Percentiles rank a stretch among this genome's conserved stretches.
phyloP scores from a whole-genome alignment of 2,888 invertebrate genomes.

The Taenaris catops region DNA sequence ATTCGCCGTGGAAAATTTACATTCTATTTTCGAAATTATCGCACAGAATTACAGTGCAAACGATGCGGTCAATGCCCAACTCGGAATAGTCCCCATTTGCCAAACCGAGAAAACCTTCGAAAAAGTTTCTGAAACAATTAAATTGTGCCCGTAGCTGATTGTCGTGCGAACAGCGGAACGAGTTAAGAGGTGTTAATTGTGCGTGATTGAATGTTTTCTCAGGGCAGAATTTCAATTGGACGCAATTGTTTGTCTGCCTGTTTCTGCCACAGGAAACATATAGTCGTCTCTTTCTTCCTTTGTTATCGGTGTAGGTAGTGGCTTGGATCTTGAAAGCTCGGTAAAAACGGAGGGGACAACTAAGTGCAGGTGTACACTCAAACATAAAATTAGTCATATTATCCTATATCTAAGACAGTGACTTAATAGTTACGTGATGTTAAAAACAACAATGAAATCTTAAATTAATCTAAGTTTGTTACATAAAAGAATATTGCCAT shows the following conservation, averaged over 20 bases:
- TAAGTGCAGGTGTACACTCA: too few relatives aligned
- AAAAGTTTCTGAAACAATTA: slow-evolving; percentile 50
- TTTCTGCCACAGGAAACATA: slow-evolving; percentile 30
- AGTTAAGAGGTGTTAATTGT: slow-evolving; percentile 81
- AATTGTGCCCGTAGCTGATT: slow-evolving; percentile 61
- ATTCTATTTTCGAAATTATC: not conserved
- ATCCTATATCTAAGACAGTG: too few relatives aligned
- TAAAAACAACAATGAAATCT: too few relatives aligned
- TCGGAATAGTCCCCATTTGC: slow-evolving; percentile 1
- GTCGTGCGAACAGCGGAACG: slow-evolving; percentile 74
- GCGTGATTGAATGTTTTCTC: slow-evolving; percentile 80
- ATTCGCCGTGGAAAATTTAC: too few relatives aligned
- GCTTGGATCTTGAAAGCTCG: too few relatives aligned
- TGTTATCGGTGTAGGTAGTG: too few relatives aligned
- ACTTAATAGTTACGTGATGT: too few relatives aligned
- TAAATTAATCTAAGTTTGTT: too few relatives aligned
- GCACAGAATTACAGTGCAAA: slow-evolving; percentile 3
- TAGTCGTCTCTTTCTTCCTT: slow-evolving; percentile 5
- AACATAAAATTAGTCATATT: too few relatives aligned
- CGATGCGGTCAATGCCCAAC: not conserved
- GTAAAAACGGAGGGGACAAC: too few relatives aligned
- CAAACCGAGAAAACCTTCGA: slow-evolving; percentile 17
- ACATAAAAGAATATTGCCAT: too few relatives aligned
- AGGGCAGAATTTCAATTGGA: slow-evolving; percentile 61
- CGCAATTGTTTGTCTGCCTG: slow-evolving; percentile 39